These are phyloP conservation scores for Blastobasis lacticolella DNA, from an alignment of 2,888 invertebrate species.

Conservation along the genomic window DNA sequence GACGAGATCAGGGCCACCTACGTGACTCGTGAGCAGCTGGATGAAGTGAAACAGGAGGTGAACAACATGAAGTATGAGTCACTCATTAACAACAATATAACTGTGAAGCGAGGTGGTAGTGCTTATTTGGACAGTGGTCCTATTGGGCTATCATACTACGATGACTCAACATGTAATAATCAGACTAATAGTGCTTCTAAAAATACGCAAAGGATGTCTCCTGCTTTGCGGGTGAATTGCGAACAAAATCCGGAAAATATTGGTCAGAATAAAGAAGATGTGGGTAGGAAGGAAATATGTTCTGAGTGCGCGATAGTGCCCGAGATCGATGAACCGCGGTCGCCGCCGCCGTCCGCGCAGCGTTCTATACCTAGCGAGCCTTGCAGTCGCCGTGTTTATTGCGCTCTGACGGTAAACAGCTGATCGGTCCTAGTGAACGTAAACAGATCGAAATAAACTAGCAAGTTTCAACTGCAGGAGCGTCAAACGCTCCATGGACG, in stretches of 20 bases:
- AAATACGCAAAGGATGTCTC: background rate
- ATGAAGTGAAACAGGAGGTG: too few relatives aligned
- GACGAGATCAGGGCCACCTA: too few relatives aligned
- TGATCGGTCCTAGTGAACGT: too few relatives aligned
- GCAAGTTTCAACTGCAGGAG: too few relatives aligned
- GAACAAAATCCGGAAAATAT: background rate
- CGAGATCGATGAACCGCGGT: background rate
- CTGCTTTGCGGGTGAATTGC: background rate
- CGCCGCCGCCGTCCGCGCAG: background rate
- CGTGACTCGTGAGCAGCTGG: too few relatives aligned
- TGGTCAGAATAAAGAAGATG: background rate
- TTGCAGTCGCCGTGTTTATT: background rate
- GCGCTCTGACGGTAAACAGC: too few relatives aligned
- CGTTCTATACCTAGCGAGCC: background rate
- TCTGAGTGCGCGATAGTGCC: background rate
- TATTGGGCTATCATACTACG: background rate
- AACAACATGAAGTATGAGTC: too few relatives aligned
- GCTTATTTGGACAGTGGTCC: constrained; percentile 1
- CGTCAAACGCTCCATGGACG: too few relatives aligned
- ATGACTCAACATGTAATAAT: background rate
- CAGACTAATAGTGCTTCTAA: too few relatives aligned
- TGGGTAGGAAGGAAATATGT: background rate
- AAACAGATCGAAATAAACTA: too few relatives aligned
- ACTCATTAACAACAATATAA: background rate
- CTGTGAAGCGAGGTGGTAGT: background rate